phyloP scores from a whole-genome alignment of 2,888 invertebrate species.

The Dryobotodes eremita region DNA sequence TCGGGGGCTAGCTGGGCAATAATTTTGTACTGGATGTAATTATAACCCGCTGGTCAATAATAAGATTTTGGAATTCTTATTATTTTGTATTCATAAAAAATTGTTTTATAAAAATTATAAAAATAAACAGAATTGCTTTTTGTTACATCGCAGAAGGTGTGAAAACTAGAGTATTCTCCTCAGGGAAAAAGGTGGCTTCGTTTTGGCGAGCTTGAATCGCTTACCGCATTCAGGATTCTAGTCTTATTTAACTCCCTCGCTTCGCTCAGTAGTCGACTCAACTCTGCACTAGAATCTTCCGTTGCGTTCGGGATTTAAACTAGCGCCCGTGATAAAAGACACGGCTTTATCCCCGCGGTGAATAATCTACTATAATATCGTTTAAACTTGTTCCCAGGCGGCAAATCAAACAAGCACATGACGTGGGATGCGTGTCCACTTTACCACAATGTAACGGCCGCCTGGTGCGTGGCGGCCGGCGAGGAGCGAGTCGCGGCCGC shows the following conservation, averaged over 20 bases:
- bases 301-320: not conserved
- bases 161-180: not conserved
- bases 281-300: not conserved
- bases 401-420: slow-evolving; percentile 95
- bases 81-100: too few relatives aligned
- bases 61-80: not conserved
- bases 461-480: slow-evolving; percentile 92
- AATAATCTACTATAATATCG: not conserved
- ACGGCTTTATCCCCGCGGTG: not conserved
- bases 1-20: not conserved
- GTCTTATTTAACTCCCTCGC: not conserved
- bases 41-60: not conserved
- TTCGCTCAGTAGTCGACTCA: not conserved
- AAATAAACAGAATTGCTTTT: not conserved
- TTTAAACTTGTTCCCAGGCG: slow-evolving; percentile 86
- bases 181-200: not conserved
- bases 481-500: slow-evolving; percentile 92
- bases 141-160: not conserved
- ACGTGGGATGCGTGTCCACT: slow-evolving; percentile 97
- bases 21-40: not conserved
- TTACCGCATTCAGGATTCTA: not conserved
- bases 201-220: not conserved
- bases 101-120: not conserved
- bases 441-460: slow-evolving; percentile 92
- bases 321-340: not conserved